Conservation (phyloP, 2,888 invertebrate species). For the Eucera pruinosa region DNA sequence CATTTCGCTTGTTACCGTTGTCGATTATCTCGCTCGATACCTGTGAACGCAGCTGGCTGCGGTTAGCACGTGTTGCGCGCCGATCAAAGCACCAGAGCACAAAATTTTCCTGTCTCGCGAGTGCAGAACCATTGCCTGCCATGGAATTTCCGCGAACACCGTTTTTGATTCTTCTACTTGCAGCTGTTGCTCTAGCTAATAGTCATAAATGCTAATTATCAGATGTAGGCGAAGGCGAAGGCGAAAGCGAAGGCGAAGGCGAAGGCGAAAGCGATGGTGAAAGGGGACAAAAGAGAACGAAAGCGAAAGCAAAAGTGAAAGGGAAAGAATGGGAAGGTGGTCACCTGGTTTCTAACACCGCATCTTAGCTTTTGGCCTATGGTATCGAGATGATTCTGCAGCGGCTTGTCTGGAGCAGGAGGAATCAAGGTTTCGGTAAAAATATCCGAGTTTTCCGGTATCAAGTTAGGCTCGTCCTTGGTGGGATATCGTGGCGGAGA, state of each 20-base stretch:
- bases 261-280: no score
- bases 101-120: conserved; percentile 90
- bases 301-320: no score
- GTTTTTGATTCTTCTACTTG: conserved; percentile 85
- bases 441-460: conserved; percentile 17
- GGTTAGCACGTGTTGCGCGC: conserved; percentile 90
- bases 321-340: no score
- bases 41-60: conserved; percentile 92
- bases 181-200: conserved; percentile 73
- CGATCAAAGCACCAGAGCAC: conserved; percentile 92
- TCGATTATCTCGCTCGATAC: conserved; percentile 83
- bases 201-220: background rate
- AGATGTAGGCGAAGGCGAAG: no score
- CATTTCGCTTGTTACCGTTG: no score
- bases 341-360: conserved; percentile 83
- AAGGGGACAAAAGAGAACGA: no score
- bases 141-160: conserved; percentile 93
- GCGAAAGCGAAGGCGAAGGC: no score
- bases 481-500: no score
- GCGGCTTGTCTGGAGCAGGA: conserved; percentile 13
- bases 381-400: background rate
- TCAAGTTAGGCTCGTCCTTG: background rate
- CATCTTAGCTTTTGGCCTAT: conserved; percentile 63
- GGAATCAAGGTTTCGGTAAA: conserved; percentile 17
- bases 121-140: conserved; percentile 93